These are phyloP conservation scores for Ephestia elutella DNA, from an alignment of 1,140 invertebrate genomes.

Conservation along the genomic window DNA sequence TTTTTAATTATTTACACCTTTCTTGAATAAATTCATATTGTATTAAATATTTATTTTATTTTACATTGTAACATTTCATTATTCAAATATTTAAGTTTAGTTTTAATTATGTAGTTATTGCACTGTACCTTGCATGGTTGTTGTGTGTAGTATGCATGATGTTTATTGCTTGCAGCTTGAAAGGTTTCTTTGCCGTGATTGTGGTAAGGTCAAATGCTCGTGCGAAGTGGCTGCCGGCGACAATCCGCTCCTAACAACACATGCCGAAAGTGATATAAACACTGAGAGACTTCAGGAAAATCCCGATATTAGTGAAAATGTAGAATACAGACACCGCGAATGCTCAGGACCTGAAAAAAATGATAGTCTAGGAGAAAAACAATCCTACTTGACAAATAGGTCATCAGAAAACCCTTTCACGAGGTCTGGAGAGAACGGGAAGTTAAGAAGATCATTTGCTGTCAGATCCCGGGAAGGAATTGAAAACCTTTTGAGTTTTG, in stretches of 20 bases:
- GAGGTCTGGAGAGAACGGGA: conserved; percentile 50
- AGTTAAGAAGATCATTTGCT: conserved; percentile 59
- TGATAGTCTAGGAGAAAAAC: conserved; percentile 26
- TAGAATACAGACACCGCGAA: conserved; percentile 46
- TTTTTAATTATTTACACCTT: not conserved
- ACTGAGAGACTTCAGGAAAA: conserved; percentile 3
- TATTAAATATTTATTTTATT: not conserved
- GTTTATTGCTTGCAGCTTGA: conserved; percentile 77
- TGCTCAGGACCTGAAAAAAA: conserved; percentile 40
- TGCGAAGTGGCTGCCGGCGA: conserved; percentile 44
- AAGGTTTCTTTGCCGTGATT: conserved; percentile 76
- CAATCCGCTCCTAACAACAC: conserved; percentile 10
- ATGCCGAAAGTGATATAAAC: conserved; percentile 11
- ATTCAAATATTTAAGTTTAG: not conserved
- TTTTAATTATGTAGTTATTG: conserved; percentile 9
- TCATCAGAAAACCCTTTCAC: conserved; percentile 47
- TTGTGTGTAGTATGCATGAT: conserved; percentile 66
- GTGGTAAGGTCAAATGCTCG: conserved; percentile 76
- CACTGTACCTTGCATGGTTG: conserved; percentile 37
- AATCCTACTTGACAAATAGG: conserved; percentile 26
- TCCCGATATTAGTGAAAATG: conserved; percentile 13
- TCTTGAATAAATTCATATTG: not conserved
- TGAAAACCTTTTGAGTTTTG: conserved; percentile 58
- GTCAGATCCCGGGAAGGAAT: conserved; percentile 62
- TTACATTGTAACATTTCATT: not conserved